Evolutionary conservation across 1,140 invertebrate species (phyloP).

Genomic region (Atta texana): DNA sequence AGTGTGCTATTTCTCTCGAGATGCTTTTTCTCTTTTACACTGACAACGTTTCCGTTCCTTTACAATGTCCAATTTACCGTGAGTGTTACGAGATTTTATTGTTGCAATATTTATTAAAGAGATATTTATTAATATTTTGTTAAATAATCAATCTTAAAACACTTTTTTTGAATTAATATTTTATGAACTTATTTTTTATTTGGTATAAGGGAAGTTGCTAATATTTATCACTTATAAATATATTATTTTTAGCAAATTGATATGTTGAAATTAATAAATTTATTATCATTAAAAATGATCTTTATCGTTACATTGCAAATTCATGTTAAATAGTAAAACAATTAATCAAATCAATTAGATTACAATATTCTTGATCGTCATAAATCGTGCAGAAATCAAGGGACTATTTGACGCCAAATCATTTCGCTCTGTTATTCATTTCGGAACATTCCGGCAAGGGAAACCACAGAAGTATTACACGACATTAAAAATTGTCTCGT

Average conservation of each 20-base stretch:
- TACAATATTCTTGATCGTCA: not conserved
- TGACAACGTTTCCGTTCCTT: constrained; percentile 15
- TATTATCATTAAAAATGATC: not conserved
- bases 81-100: constrained; percentile 29
- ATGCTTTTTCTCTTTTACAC: constrained; percentile 16
- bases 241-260: no score
- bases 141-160: not conserved
- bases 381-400: constrained; percentile 11
- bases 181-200: not conserved
- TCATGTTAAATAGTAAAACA: not conserved
- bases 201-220: not conserved
- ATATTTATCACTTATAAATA: not conserved
- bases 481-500: constrained; percentile 57
- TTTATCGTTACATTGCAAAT: not conserved
- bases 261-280: not conserved
- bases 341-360: not conserved
- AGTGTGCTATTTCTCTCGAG: constrained; percentile 50
- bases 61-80: constrained; percentile 33
- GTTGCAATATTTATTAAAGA: not conserved
- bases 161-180: not conserved
- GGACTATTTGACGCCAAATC: constrained; percentile 31
- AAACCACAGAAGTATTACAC: constrained; percentile 35
- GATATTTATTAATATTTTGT: not conserved
- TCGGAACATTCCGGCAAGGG: constrained; percentile 5
- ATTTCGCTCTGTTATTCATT: constrained; percentile 6